These are phyloP conservation scores for Germaria angustata DNA, from an alignment of 2,888 invertebrate genomes.

Conservation along the genomic window DNA sequence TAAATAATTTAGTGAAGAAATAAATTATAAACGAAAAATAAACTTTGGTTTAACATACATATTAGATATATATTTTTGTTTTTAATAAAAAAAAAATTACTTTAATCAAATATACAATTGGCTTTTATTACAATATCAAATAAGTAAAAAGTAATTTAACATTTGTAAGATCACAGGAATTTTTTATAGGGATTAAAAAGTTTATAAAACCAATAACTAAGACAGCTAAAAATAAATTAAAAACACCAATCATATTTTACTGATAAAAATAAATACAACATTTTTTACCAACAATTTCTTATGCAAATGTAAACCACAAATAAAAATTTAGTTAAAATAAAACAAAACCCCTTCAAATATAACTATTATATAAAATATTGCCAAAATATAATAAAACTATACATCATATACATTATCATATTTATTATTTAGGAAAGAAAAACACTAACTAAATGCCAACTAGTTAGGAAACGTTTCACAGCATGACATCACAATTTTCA, in stretches of 20 bases:
- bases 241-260: constrained; percentile 51
- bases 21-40: constrained; percentile 31
- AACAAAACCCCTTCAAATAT: constrained; percentile 7
- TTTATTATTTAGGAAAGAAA: background rate
- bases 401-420: constrained; percentile 23
- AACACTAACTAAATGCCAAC: constrained; percentile 23
- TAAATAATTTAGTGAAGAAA: constrained; percentile 52
- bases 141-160: background rate
- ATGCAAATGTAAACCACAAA: background rate
- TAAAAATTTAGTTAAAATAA: background rate
- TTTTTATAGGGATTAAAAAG: constrained; percentile 58
- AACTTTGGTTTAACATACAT: constrained; percentile 24
- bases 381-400: constrained; percentile 36
- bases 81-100: constrained; percentile 35
- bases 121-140: constrained; percentile 42
- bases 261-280: background rate
- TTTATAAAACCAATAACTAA: constrained; percentile 28
- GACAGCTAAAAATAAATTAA: constrained; percentile 56
- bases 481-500: constrained; percentile 3
- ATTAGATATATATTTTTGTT: constrained; percentile 19
- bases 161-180: constrained; percentile 35
- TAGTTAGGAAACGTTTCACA: constrained; percentile 35
- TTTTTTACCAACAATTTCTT: constrained; percentile 25
- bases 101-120: constrained; percentile 35
- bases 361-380: constrained; percentile 32